Conservation (phyloP, 2,888 invertebrate species). For the Xanthostigma xanthostigma region DNA sequence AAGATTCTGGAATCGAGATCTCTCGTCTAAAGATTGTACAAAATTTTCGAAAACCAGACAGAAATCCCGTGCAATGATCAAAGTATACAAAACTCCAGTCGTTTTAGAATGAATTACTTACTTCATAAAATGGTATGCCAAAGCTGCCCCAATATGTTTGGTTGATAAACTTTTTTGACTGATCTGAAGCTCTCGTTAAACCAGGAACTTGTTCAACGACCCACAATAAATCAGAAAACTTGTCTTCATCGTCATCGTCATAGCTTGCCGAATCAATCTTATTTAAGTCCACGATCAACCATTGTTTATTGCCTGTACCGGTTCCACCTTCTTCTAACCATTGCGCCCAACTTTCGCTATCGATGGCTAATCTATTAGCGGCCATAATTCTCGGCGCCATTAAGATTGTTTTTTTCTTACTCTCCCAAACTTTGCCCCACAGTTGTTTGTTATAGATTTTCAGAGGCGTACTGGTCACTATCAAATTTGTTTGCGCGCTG, state of each 20-base stretch:
- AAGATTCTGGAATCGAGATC: too few relatives aligned
- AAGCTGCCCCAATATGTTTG: constrained; percentile 61
- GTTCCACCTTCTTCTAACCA: constrained; percentile 55
- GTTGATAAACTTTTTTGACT: constrained; percentile 44
- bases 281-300: constrained; percentile 66
- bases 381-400: constrained; percentile 66
- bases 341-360: constrained; percentile 58
- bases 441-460: constrained; percentile 55
- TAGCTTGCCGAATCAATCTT: constrained; percentile 26
- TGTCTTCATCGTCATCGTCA: constrained; percentile 6
- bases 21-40: too few relatives aligned
- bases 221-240: constrained; percentile 36
- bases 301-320: constrained; percentile 75
- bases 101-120: constrained; percentile 13
- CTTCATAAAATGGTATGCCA: constrained; percentile 38
- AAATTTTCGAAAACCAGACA: too few relatives aligned
- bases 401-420: constrained; percentile 2
- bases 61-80: too few relatives aligned
- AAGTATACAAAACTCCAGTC: too few relatives aligned
- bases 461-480: constrained; percentile 63
- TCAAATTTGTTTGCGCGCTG: constrained; percentile 31
- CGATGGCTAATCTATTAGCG: constrained; percentile 64
- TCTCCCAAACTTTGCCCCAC: constrained; percentile 42
- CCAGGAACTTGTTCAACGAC: constrained; percentile 68
- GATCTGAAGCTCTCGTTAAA: constrained; percentile 46